Conservation (phyloP, 2,888 invertebrate species). For the Drepanosiphum platanoidis region DNA sequence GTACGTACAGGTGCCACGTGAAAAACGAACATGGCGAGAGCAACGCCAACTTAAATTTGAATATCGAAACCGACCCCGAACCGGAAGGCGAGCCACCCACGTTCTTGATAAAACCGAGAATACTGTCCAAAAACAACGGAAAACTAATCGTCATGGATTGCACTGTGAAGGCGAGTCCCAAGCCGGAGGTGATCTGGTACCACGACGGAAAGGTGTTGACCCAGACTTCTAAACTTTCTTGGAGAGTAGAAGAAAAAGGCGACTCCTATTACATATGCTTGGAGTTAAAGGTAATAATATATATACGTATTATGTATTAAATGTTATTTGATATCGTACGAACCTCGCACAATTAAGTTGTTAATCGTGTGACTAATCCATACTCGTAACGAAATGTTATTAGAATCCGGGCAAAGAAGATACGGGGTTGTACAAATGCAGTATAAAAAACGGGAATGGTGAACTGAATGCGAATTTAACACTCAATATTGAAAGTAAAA, state of each 20-base stretch:
- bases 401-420: constrained; percentile 93
- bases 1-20: constrained; percentile 92
- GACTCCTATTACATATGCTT: constrained; percentile 88
- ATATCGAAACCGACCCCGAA: constrained; percentile 96
- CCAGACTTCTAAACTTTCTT: constrained; percentile 82
- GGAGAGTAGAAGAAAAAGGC: constrained; percentile 77
- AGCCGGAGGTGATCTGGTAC: constrained; percentile 85
- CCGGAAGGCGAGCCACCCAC: constrained; percentile 93
- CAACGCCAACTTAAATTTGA: constrained; percentile 94
- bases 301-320: no score
- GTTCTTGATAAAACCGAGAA: constrained; percentile 90
- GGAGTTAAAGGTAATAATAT: constrained; percentile 77
- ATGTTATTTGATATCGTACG: no score
- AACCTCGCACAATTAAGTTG: no score
- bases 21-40: constrained; percentile 96
- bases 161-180: constrained; percentile 83
- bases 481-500: constrained; percentile 96
- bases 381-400: no score
- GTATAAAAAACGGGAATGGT: constrained; percentile 94
- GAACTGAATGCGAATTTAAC: constrained; percentile 97
- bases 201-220: constrained; percentile 81
- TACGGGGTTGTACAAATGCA: constrained; percentile 97
- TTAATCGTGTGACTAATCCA: no score
- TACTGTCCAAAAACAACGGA: constrained; percentile 84
- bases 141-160: constrained; percentile 90